Percentiles rank a stretch among this genome's conserved stretches.
These are phyloP conservation scores for Drosophila aldrichi DNA, from an alignment of 2,888 invertebrate species.

Conservation along the genomic window DNA sequence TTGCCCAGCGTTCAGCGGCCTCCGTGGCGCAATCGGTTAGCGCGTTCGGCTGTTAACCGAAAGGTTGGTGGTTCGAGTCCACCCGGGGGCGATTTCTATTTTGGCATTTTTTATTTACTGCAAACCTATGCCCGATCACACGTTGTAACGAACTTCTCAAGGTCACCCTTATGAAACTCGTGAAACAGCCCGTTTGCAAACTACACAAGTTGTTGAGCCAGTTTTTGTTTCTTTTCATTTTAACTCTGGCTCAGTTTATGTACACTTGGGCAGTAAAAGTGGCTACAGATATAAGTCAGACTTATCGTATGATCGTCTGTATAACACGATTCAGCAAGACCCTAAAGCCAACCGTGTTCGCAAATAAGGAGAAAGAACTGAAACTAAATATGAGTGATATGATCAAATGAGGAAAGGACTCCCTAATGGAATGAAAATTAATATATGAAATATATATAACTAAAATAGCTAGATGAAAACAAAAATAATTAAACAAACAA, in stretches of 20 bases:
- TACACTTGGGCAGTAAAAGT: conserved; percentile 34
- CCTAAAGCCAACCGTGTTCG: conserved; percentile 21
- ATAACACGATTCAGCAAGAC: conserved; percentile 4
- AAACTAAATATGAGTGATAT: not conserved
- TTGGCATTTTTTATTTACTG: not conserved
- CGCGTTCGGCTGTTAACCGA: conserved; percentile 99
- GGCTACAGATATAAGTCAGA: conserved; percentile 24
- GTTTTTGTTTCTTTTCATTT: conserved; percentile 42
- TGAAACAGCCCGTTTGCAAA: conserved; percentile 30
- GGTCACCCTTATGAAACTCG: conserved; percentile 42
- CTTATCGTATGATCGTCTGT: conserved; percentile 29
- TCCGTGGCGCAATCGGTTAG: conserved; percentile 90
- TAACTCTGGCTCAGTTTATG: conserved; percentile 19
- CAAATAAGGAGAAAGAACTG: conserved; percentile 8
- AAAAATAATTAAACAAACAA: no score
- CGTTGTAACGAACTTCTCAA: conserved; percentile 25
- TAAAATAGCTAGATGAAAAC: no score
- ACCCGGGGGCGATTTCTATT: conserved; percentile 91
- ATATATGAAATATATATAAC: not conserved
- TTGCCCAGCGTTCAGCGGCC: not conserved
- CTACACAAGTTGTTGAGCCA: conserved; percentile 29
- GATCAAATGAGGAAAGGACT: not conserved
- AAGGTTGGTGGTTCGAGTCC: conserved; percentile 99
- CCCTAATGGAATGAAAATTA: not conserved
- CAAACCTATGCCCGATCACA: conserved; percentile 9